Conservation (phyloP, 2,797 vertebrate genomes). For the Pampus argenteus region DNA sequence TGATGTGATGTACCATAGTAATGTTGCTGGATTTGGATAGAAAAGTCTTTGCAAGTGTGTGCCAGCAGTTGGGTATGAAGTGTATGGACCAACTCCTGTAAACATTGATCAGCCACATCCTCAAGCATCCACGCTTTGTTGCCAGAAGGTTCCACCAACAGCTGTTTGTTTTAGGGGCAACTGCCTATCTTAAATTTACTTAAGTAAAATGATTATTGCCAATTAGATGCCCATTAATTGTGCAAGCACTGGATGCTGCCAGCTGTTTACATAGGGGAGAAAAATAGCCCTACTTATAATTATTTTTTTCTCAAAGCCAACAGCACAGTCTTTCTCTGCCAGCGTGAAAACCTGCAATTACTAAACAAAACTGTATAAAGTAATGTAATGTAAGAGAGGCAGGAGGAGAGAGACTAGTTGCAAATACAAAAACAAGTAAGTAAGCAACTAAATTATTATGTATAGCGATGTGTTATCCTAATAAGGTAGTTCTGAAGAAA, state of each 20-base stretch:
- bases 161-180: conserved; percentile 94
- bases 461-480: neutral
- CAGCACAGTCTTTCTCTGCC: conserved; percentile 53
- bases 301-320: conserved; percentile 85
- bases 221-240: conserved; percentile 99
- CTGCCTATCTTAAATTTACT: conserved; percentile 91
- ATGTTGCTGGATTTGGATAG: neutral
- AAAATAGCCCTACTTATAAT: conserved; percentile 90
- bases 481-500: neutral
- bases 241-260: conserved; percentile 94
- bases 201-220: conserved; percentile 98
- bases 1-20: neutral
- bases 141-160: conserved; percentile 92
- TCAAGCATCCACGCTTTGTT: conserved; percentile 84
- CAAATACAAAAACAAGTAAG: conserved; percentile 17
- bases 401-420: conserved; percentile 8
- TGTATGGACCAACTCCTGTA: conserved; percentile 77
- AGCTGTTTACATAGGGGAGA: conserved; percentile 96
- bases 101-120: conserved; percentile 86
- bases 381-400: conserved; percentile 25
- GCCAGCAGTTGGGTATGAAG: conserved; percentile 42
- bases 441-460: neutral
- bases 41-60: conserved; percentile 21
- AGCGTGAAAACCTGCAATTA: conserved; percentile 47
- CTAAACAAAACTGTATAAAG: conserved; percentile 33